Base-by-base conservation (phyloP, 2,113 vertebrate genomes). In the Todiramphus saurophagus region DNA sequence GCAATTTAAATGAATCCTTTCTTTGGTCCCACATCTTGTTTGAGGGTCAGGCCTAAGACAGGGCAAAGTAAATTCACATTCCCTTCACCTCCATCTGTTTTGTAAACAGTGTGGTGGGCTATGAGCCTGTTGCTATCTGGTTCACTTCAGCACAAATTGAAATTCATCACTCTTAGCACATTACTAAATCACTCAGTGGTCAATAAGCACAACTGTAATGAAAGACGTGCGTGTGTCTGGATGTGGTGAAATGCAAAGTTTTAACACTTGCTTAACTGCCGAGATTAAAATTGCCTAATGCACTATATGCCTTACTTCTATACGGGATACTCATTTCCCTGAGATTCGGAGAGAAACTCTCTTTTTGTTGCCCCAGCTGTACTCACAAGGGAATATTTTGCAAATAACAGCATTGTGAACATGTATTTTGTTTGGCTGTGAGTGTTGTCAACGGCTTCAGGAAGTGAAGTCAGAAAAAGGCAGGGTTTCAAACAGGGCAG, bases 371-470 rank as follows among this genome's bases (percentile, higher is more conserved):
- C 97, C 97, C 98, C 97, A 98, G 98, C 98, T 98, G 98, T 97
- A 97, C 96, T 98, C 96, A 48, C 96, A 97, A 81, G 98, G 97
- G 98, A 98, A 97, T 96, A 91, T 97, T 98, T 97, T 93, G 96
- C 97, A 97, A 98, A 98, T 97, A 96, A 96, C 73, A 78, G 98
- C 95, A 96, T 96, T 98, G 98, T 98, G 97, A 96, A 93, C 97
- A 97, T 98, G 96, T 98, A 97, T 98, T 98, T 98, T 97, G 95
- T 95, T 98, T 98, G 98, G 98, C 98, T 97, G 96, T 68, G 92
- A 96, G 87, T 95, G 92, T 95, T 97, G 97, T 98, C 98, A 98
- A 96, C 95, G 96, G 96, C 97, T 96, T 98, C 97, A 98, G 98
- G 98, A 98, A 98, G 97, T 98, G 97, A 97, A 97, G 96, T 98